Evolutionary conservation across 2,113 vertebrate genomes (phyloP), one percentile per base, ranked within the genome.

Genomic region (Pavo muticus): DNA sequence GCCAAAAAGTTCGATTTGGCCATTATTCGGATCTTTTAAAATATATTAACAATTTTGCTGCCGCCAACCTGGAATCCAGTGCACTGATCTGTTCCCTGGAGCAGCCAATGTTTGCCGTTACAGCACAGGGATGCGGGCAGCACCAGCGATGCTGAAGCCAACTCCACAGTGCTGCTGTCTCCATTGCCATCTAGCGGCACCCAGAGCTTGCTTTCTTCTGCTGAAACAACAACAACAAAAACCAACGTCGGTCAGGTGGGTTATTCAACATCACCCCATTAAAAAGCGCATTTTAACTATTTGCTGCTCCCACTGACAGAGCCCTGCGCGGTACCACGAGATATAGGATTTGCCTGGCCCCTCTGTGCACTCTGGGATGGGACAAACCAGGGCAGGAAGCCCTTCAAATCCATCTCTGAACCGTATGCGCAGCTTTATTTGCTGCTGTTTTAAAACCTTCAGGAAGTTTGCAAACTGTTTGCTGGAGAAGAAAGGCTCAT

Each of bases 31-130:
- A 4, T 30, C 10, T 61, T 37, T 2, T 1, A 20, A 17, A 56
- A 15, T 0, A 2, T 1, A 13, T 19, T 1, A 4, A n/a, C 1
- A 5, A 1, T 10, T 63, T 59, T 47, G 23, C 42, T 13, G 44
- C 7, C 11, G 59, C 35, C 9, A 29, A 61, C 11, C 24, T 3
- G 42, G 32, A 15, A 23, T 1, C 4, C 37, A 6, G 17, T 0
- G 24, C 61, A 1, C 2, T 0, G 12, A 0, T 8, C 10, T 4
- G 27, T 1, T 6, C 5, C 4, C 0, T 0, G 0, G 0, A 40
- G 30, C 63, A 0, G 0, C 21, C 0, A 19, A 48, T 11, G 0
- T 3, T 3, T 1, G 9, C 67, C 14, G 57, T 0, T 9, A 0
- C 69, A 3, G 45, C 63, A 2, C 2, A 1, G 30, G 30, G 60